A percentile compares a stretch with the other conserved stretches of the same genome.
Evolutionary conservation across 2,113 vertebrate genomes (phyloP).

Genomic region (Ictidomys tridecemlineatus): DNA sequence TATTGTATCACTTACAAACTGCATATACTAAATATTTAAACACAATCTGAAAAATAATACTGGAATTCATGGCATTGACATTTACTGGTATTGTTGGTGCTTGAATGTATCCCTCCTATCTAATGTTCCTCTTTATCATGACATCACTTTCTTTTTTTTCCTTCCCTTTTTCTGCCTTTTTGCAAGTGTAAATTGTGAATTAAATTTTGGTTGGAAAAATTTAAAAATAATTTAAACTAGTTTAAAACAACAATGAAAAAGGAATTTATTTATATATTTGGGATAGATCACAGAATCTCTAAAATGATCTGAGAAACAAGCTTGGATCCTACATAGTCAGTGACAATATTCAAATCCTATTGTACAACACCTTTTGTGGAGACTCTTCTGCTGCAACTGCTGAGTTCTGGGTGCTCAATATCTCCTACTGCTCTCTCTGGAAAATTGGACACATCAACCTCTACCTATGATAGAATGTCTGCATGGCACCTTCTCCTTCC

Average conservation of each 20-base stretch:
- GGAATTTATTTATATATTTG: slow-evolving; percentile 14
- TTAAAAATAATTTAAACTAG: neutral
- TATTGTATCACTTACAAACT: neutral
- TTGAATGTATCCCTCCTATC: neutral
- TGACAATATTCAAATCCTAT: neutral
- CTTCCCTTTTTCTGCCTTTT: neutral
- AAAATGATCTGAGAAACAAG: slow-evolving; percentile 18
- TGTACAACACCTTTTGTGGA: neutral
- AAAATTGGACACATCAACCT: neutral
- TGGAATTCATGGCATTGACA: slow-evolving; percentile 15
- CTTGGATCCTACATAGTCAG: neutral
- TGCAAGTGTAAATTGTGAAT: neutral
- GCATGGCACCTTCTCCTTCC: neutral
- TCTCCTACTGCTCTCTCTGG: neutral
- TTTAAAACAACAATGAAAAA: neutral
- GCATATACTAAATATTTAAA: neutral
- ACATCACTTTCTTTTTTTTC: neutral
- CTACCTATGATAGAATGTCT: neutral
- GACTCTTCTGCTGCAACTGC: neutral
- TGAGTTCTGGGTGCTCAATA: neutral
- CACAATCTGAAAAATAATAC: neutral
- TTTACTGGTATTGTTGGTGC: neutral
- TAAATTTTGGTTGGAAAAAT: neutral
- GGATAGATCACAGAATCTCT: neutral
- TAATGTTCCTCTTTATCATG: slow-evolving; percentile 8